Base-by-base conservation (phyloP, 2,113 vertebrate genomes). In the Melanerpes formicivorus region DNA sequence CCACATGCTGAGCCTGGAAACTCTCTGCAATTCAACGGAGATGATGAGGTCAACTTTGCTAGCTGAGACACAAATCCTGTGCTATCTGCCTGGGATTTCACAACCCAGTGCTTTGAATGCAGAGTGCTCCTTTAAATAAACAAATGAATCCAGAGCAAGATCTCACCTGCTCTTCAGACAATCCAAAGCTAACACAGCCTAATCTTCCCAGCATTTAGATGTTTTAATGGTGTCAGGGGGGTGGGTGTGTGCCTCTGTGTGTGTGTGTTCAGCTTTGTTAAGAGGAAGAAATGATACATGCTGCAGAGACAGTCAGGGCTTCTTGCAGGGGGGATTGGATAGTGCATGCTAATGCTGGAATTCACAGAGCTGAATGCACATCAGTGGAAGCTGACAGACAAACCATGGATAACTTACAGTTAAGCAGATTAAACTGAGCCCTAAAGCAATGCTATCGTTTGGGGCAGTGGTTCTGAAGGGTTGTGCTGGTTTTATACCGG, bases 21-120 rank as follows among this genome's bases (percentile, higher is more conserved):
- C 34, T 84, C 88, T 72, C 66, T 21, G 10, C 50, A 92, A 84
- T 84, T 90, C 67, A 56, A 3, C 29, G 29, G 63, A 91, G 50
- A 91, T 62, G 14, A 81, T 37, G 9, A 18, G 77, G 86, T 94
- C 92, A 92, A 16, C 18, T 69, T 90, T 59, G 81, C 92, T 90
- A 92, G 54, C 63, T 9, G 21, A 81, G 18, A 18, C 27, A 81
- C 26, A 88, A 95, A 95, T 79, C 70, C 34, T 73, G 16, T 83
- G 67, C 70, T 18, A 62, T 46, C 74, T 84, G 69, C 25, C 23
- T 76, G 21, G 58, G 66, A 90, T 94, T 95, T 90, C 65, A 34
- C 3, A 3, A 63, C 55, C 44, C 2, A 1, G 76, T 62, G 44
- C 18, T 88, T 79, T 84, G 80, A 92, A 70, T 32, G 29, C 18